phyloP scores from a whole-genome alignment of 2,888 invertebrate genomes.

The Caenorhabditis sp. region DNA sequence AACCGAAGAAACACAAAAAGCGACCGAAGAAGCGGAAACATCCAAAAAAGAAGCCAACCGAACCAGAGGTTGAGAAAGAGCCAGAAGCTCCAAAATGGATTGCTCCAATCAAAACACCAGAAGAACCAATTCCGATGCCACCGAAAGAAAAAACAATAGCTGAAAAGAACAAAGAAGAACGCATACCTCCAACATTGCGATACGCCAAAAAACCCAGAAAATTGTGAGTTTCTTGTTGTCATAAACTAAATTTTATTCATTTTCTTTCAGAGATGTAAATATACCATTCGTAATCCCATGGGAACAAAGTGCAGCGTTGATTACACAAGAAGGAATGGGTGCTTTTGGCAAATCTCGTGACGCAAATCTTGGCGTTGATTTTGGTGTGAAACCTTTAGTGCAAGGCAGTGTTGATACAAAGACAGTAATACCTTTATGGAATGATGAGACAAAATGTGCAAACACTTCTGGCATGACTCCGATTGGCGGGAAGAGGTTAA shows the following conservation, averaged over 20 bases:
- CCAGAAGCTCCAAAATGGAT: slow-evolving; percentile 56
- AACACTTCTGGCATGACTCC: slow-evolving; percentile 49
- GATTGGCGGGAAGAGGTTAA: slow-evolving; percentile 57
- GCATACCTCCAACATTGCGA: slow-evolving; percentile 54
- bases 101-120: slow-evolving; percentile 47
- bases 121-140: slow-evolving; percentile 56
- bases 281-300: slow-evolving; percentile 66
- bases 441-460: slow-evolving; percentile 49
- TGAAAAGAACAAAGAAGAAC: slow-evolving; percentile 58
- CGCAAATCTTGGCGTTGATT: slow-evolving; percentile 46
- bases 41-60: slow-evolving; percentile 14
- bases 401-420: slow-evolving; percentile 61
- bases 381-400: slow-evolving; percentile 42
- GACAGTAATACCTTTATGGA: slow-evolving; percentile 62
- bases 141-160: slow-evolving; percentile 61
- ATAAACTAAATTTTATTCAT: background rate
- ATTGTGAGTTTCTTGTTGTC: slow-evolving; percentile 41
- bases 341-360: slow-evolving; percentile 59
- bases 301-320: slow-evolving; percentile 52
- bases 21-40: slow-evolving; percentile 17
- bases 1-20: slow-evolving; percentile 33
- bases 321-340: slow-evolving; percentile 63
- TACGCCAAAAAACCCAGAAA: slow-evolving; percentile 62
- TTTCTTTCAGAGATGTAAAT: slow-evolving; percentile 44
- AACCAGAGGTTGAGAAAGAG: slow-evolving; percentile 17